Evolutionary conservation across 2,888 invertebrate genomes (phyloP).

Genomic region (Dicyrtomina minuta): DNA sequence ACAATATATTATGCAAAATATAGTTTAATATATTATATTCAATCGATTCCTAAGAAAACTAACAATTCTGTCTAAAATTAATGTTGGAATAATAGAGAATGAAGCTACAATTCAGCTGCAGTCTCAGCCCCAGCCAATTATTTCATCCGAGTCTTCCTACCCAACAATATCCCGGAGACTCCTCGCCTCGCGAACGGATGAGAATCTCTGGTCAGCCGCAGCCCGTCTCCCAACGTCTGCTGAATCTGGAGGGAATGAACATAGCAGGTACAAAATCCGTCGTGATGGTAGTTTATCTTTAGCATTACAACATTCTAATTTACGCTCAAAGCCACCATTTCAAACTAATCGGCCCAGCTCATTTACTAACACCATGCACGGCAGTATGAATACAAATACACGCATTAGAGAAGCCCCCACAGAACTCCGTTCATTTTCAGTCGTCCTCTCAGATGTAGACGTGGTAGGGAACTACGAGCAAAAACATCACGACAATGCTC

Average conservation of each 20-base stretch:
- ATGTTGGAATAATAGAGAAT: too few species aligned
- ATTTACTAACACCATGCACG: background rate
- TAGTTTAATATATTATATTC: too few species aligned
- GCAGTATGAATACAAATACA: background rate
- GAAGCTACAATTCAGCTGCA: too few species aligned
- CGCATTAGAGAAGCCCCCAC: constrained; percentile 36
- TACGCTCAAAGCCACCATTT: background rate
- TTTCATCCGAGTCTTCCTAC: background rate
- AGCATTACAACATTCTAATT: constrained; percentile 28
- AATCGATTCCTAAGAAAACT: too few species aligned
- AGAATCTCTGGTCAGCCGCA: constrained; percentile 48
- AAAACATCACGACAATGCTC: background rate
- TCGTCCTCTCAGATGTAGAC: constrained; percentile 52
- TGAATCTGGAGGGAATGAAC: constrained; percentile 50
- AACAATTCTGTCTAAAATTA: too few species aligned
- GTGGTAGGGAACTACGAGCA: constrained; percentile 49
- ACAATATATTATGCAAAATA: too few species aligned
- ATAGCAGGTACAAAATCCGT: constrained; percentile 53
- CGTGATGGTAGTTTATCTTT: constrained; percentile 53
- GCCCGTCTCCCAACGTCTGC: constrained; percentile 49
- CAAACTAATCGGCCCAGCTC: background rate
- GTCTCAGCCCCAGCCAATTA: background rate
- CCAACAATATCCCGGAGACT: constrained; percentile 29
- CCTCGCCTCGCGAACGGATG: constrained; percentile 42
- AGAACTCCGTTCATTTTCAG: constrained; percentile 51